Percentiles rank a stretch among this genome's conserved stretches.
phyloP scores from a whole-genome alignment of 2,888 invertebrate species.

The Harpalus rubripes region DNA sequence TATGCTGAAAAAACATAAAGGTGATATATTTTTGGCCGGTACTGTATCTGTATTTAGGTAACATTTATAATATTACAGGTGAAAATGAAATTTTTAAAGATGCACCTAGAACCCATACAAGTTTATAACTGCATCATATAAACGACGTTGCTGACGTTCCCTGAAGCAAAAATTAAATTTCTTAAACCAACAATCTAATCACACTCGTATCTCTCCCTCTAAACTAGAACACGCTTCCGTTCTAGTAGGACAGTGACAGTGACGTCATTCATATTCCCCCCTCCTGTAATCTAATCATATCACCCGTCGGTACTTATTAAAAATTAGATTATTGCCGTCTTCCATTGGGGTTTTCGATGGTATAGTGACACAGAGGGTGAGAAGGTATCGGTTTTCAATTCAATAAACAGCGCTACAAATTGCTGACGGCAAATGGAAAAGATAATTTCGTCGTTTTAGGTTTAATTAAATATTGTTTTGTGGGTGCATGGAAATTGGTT shows the following conservation, averaged over 20 bases:
- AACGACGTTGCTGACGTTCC: not conserved
- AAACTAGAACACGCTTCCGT: not conserved
- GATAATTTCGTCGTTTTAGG: slow-evolving; percentile 49
- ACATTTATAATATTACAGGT: too few relatives aligned
- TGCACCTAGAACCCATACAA: not conserved
- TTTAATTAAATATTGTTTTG: slow-evolving; percentile 56
- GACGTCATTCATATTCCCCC: slow-evolving; percentile 39
- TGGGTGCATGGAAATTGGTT: slow-evolving; percentile 43
- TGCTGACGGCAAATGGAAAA: slow-evolving; percentile 54
- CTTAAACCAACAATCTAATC: slow-evolving; percentile 16
- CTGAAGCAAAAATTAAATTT: slow-evolving; percentile 31
- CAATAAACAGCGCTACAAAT: slow-evolving; percentile 56
- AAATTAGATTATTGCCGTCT: slow-evolving; percentile 60
- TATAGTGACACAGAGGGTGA: not conserved
- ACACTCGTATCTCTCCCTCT: not conserved
- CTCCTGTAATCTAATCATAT: slow-evolving; percentile 57
- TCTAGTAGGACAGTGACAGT: slow-evolving; percentile 26
- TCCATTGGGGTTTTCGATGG: not conserved
- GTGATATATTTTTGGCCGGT: too few relatives aligned
- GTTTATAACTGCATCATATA: not conserved
- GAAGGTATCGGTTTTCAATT: slow-evolving; percentile 50
- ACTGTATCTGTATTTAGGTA: too few relatives aligned
- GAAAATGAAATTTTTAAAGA: not conserved
- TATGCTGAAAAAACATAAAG: too few relatives aligned
- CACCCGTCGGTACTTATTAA: slow-evolving; percentile 56